Base-by-base conservation (phyloP, 2,797 vertebrate species). In the Gallirallus australis region DNA sequence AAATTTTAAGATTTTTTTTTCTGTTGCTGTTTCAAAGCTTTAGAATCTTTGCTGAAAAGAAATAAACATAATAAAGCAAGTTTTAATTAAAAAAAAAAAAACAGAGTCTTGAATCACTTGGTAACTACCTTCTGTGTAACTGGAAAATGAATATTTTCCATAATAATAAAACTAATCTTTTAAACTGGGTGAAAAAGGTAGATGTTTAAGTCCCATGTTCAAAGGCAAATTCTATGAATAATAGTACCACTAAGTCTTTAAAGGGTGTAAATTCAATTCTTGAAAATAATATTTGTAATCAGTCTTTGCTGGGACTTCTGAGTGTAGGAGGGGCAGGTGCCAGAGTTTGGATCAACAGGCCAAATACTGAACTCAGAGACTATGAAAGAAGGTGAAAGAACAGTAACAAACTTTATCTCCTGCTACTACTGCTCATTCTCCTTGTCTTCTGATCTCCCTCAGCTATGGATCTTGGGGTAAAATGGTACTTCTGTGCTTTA, bases 91-190 rank as follows among this genome's bases (percentile, higher is more conserved):
- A 84, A 86, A 59, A 63, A 66, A 84, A 86, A 59, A 37, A 37
- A 37, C 0, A 7, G 23, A 79, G 15, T 53, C 23, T 53, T 72
- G 35, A 86, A 70, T 77, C 57, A 31, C 25, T 75, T 33, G 10
- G 23, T 68, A 64, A 48, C 68, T 63, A 59, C 23, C 1, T 11
- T 56, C 35, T 17, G 5, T 76, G 39, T 31, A 82, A 87, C 53
- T 61, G 53, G 33, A 83, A 95, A 95, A 83, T 31, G 12, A 57
- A 71, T 70, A 27, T 69, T 63, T 88, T 88, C 37, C 24, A 31
- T 47, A 76, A 69, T 19, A 76, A 52, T 33, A 84, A 69, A 86
- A 77, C 9, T 17, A 1, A n/a, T 77, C 4, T 69, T 75, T 81
- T 66, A 57, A 9, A 11, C 28, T 63, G 15, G 11, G 25, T 70